phyloP scores from a whole-genome alignment of 2,113 vertebrate genomes.

The Vanacampus margaritifer region DNA sequence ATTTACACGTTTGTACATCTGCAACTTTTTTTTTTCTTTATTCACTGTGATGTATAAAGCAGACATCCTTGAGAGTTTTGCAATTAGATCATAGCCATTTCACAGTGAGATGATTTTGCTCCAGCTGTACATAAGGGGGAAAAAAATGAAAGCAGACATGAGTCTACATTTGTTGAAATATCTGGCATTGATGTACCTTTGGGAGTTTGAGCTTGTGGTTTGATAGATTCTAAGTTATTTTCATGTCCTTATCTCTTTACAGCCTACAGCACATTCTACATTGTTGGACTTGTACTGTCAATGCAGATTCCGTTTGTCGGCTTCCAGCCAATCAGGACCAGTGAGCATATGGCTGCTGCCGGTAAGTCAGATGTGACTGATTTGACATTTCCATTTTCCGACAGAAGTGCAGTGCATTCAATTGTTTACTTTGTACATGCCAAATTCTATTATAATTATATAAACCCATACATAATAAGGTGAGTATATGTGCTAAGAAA shows the following conservation, averaged over 20 bases:
- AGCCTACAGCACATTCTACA: slow-evolving; percentile 99
- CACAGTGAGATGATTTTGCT: no score
- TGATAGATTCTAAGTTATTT: slow-evolving; percentile 4
- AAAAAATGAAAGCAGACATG: not conserved
- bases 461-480: no score
- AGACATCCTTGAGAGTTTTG: no score
- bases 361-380: slow-evolving; percentile 67
- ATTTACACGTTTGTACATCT: no score
- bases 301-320: slow-evolving; percentile 98
- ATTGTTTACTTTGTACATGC: no score
- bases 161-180: not conserved
- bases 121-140: no score
- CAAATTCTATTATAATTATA: no score
- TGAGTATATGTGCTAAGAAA: no score
- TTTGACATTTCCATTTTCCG: not conserved
- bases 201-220: slow-evolving; percentile 4
- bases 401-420: not conserved
- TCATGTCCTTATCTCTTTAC: slow-evolving; percentile 14
- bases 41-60: no score
- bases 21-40: no score
- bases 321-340: slow-evolving; percentile 96
- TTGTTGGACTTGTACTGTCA: slow-evolving; percentile 92
- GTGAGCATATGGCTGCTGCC: slow-evolving; percentile 97
- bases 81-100: no score
- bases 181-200: slow-evolving; percentile 25